Base-by-base conservation (phyloP, 2,113 vertebrate species). In the Oreamnos americanus region DNA sequence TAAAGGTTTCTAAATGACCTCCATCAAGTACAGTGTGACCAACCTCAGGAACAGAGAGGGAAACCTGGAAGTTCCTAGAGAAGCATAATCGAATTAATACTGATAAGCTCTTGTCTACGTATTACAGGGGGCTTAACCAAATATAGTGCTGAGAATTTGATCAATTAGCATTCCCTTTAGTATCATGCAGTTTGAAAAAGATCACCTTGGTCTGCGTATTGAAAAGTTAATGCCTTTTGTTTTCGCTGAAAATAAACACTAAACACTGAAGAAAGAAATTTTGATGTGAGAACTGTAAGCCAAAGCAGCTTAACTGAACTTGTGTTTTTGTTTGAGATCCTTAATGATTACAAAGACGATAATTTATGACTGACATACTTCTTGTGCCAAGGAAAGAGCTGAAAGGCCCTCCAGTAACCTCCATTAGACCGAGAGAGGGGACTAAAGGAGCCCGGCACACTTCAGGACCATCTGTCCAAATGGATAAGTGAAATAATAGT, bases 381-480 rank as follows among this genome's bases (percentile, higher is more conserved):
- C 98, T 99, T 99, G 99, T 99, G 99, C 99, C 99, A 99, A 99
- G 99, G 99, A 98, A 98, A 99, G 99, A 98, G 99, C 99, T 99
- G 98, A 99, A 99, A 99, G 99, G 99, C 99, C 99, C 99, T 99
- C 98, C 98, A 98, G 99, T 99, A 99, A 99, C 99, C 99, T 99
- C 99, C 99, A 99, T 99, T 99, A 99, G 98, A 99, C 99, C 98
- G 99, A 99, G 98, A 99, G 99, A 98, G 99, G 98, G 98, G 98
- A 98, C 99, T 98, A 99, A 99, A 99, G 99, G 99, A 99, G 98
- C 99, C 99, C 98, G 98, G 99, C 98, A 98, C 98, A 98, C 99
- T 98, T 98, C 98, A 98, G 98, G 99, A 98, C 99, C 99, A 99
- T 99, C 99, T 99, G 99, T 99, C 99, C 99, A 99, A 99, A 99